Conservation (phyloP, 2,888 invertebrate species). For the Molanna angustata region DNA sequence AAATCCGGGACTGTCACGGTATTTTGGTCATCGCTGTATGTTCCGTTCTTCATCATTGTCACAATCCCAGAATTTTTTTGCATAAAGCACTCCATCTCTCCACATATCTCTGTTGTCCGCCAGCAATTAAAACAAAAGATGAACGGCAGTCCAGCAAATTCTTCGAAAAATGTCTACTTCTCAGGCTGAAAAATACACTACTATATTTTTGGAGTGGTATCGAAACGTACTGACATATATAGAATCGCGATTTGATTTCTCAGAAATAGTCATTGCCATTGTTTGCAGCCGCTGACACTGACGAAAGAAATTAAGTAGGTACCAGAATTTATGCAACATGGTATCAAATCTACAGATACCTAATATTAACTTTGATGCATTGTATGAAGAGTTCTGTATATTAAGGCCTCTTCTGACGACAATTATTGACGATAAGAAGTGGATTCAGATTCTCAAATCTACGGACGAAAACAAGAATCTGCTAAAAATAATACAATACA, state of each 20-base stretch:
- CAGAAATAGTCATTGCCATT: not conserved
- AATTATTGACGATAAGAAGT: not conserved
- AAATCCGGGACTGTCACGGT: too few species aligned
- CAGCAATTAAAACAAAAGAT: too few species aligned
- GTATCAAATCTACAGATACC: not conserved
- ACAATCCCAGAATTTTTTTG: too few species aligned
- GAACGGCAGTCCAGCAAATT: conserved; percentile 10
- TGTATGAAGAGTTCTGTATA: not conserved
- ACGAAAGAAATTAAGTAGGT: not conserved
- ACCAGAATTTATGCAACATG: not conserved
- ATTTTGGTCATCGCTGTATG: too few species aligned
- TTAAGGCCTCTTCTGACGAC: not conserved
- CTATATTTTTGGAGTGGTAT: conserved; percentile 3
- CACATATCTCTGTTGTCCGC: too few species aligned
- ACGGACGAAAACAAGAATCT: not conserved
- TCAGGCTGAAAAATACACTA: conserved; percentile 10
- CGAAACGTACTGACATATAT: conserved; percentile 7
- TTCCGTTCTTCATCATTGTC: too few species aligned
- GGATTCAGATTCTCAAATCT: not conserved
- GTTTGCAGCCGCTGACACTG: not conserved
- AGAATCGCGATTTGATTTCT: not conserved
- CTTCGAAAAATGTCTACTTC: conserved; percentile 7
- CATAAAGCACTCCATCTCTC: too few species aligned
- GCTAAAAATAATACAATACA: not conserved
- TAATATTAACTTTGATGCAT: not conserved